Evolutionary conservation across 2,113 vertebrate genomes (phyloP).

Genomic region (Nasalis larvatus): DNA sequence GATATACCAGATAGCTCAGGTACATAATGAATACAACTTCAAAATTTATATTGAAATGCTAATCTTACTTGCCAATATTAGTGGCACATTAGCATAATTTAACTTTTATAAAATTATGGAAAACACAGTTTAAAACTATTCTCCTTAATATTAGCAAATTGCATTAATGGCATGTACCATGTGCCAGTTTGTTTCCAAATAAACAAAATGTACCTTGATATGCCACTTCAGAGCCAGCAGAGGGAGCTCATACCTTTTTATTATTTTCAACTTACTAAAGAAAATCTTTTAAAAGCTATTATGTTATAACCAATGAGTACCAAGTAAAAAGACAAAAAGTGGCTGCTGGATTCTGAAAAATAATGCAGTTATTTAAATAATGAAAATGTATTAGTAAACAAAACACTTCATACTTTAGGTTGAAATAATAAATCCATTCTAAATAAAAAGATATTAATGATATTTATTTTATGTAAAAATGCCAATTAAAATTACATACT

Average conservation of each 20-base stretch:
- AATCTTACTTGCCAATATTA: not conserved
- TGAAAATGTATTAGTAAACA: conserved; percentile 1
- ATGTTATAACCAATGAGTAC: too few relatives aligned
- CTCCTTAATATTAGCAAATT: not conserved
- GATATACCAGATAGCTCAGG: not conserved
- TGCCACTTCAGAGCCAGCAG: conserved; percentile 78
- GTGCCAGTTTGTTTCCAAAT: not conserved
- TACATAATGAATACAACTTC: not conserved
- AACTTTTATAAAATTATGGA: not conserved
- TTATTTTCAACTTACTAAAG: conserved; percentile 35
- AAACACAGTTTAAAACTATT: conserved; percentile 21
- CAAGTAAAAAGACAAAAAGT: not conserved
- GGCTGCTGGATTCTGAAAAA: conserved; percentile 26
- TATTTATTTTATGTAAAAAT: conserved; percentile 15
- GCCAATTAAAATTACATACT: not conserved
- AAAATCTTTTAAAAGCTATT: not conserved
- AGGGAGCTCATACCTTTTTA: conserved; percentile 79
- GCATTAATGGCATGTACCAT: not conserved
- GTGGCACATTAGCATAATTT: not conserved
- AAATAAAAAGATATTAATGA: not conserved
- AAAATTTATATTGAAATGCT: conserved; percentile 10
- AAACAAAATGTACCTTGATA: not conserved
- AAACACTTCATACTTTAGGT: not conserved
- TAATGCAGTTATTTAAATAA: conserved; percentile 5
- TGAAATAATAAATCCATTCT: conserved; percentile 18